Evolutionary conservation across 2,113 vertebrate genomes (phyloP), one percentile per base, ranked within the genome.

Genomic region (Ardeotis arabs): DNA sequence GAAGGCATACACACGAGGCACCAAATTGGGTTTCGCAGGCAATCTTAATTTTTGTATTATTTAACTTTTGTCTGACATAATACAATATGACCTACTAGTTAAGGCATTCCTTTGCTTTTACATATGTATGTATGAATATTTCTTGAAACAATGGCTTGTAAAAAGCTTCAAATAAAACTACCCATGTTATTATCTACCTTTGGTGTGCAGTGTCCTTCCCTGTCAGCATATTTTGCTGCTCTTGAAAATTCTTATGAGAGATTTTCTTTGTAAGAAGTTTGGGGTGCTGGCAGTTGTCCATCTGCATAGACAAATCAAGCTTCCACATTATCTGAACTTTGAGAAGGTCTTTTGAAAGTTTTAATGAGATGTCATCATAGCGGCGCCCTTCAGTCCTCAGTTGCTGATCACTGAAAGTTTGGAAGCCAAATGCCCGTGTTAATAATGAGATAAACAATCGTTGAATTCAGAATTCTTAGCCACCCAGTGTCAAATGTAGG

Each of bases 341-440:
- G 69, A 93, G 73, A 89, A 93, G 37, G 84, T 75, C 96, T 94
- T 96, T 96, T 96, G 84, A 95, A 84, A 92, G 59, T 91, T 96
- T 96, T 97, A 96, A 97, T 97, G 95, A 97, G 96, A 87, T 94
- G 88, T 81, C 77, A 96, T 37, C 35, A 83, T 31, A 66, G 79
- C 1, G 3, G 78, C 59, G 44, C 74, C 47, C 80, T 82, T 95
- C 49, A 66, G 64, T 89, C 73, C 67, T 85, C 56, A 45, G 81
- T 44, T 90, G 63, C 91, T 90, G 59, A 75, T 89, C 69, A 55
- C 77, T 89, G 62, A 64, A 95, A 75, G 85, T 90, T 84, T 79
- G 90, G 80, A 95, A 94, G 87, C 78, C 52, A 93, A 96, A 89
- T 6, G 70, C 78, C 45, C 89, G 75, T 87, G 63, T 84, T 92